Percentiles rank a stretch among this genome's conserved stretches.
Conservation (phyloP, 2,888 invertebrate genomes). For the Lithodes maja region DNA sequence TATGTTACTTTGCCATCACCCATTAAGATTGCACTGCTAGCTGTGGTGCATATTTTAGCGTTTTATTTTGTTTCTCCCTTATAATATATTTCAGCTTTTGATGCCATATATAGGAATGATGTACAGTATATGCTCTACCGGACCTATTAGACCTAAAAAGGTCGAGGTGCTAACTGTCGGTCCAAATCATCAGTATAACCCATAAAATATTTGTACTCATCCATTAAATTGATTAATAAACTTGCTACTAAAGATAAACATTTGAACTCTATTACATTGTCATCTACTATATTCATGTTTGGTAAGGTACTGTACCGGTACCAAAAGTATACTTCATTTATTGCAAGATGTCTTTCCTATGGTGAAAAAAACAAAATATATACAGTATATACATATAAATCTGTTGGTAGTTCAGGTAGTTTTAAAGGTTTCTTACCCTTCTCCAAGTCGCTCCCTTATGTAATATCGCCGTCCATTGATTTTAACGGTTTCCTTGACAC, state of each 20-base stretch:
- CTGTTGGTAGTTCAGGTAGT: too few species aligned
- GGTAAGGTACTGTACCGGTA: not conserved
- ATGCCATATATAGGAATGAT: too few species aligned
- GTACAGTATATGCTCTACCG: too few species aligned
- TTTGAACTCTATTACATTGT: not conserved
- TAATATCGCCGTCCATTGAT: constrained; percentile 84
- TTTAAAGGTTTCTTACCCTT: constrained; percentile 79
- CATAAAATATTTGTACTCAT: not conserved
- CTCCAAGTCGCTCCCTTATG: constrained; percentile 82
- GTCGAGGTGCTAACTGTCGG: too few species aligned
- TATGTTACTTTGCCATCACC: too few species aligned
- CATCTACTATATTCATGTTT: too few species aligned
- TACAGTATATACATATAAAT: not conserved
- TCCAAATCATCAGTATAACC: too few species aligned
- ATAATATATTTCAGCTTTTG: too few species aligned
- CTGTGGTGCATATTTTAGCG: too few species aligned
- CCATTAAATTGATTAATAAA: not conserved
- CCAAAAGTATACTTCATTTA: not conserved
- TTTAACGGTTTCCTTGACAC: constrained; percentile 82
- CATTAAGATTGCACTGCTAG: too few species aligned
- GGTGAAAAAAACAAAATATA: not conserved
- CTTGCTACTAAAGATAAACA: not conserved
- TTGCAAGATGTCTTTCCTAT: not conserved
- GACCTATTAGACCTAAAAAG: too few species aligned
- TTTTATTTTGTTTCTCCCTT: too few species aligned